These are phyloP conservation scores for Drosophila biarmipes DNA, from an alignment of 1,140 invertebrate species.

Conservation along the genomic window DNA sequence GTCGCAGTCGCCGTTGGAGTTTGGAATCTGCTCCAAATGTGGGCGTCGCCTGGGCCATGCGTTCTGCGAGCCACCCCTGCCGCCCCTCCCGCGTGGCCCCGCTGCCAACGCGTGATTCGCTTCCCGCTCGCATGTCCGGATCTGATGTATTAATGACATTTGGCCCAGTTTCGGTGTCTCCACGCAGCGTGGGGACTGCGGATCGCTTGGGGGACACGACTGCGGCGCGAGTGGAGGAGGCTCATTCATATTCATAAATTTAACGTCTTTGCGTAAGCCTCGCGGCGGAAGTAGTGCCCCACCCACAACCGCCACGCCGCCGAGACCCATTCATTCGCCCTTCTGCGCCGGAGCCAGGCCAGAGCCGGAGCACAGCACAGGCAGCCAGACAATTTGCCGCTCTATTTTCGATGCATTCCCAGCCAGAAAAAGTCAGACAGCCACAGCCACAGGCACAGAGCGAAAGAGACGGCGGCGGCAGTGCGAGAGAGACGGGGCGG, in stretches of 20 bases:
- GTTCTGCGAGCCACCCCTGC: neutral
- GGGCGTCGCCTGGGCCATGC: constrained; percentile 39
- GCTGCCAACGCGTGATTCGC: constrained; percentile 46
- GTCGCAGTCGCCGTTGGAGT: constrained; percentile 22
- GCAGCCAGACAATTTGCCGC: constrained; percentile 74
- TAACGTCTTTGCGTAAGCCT: constrained; percentile 66
- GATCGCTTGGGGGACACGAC: constrained; percentile 8
- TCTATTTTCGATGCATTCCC: constrained; percentile 75
- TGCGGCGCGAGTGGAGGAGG: constrained; percentile 4
- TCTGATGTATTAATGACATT: constrained; percentile 81
- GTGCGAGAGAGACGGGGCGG: constrained; percentile 11
- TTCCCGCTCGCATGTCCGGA: constrained; percentile 54
- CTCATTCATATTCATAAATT: constrained; percentile 83
- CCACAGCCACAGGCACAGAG: constrained; percentile 20
- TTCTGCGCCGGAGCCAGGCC: constrained; percentile 8
- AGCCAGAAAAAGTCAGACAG: constrained; percentile 35
- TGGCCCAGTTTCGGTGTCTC: constrained; percentile 64
- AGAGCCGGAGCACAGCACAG: constrained; percentile 24
- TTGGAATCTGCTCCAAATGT: constrained; percentile 55
- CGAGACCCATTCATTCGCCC: constrained; percentile 29
- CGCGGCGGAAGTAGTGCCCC: constrained; percentile 63
- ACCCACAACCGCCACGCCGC: constrained; percentile 14
- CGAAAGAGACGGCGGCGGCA: constrained; percentile 1
- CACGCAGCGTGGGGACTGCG: constrained; percentile 42
- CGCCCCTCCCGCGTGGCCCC: constrained; percentile 16